Evolutionary conservation across 2,113 vertebrate species (phyloP).

Genomic region (Calyptommatus sinebrachiatus): DNA sequence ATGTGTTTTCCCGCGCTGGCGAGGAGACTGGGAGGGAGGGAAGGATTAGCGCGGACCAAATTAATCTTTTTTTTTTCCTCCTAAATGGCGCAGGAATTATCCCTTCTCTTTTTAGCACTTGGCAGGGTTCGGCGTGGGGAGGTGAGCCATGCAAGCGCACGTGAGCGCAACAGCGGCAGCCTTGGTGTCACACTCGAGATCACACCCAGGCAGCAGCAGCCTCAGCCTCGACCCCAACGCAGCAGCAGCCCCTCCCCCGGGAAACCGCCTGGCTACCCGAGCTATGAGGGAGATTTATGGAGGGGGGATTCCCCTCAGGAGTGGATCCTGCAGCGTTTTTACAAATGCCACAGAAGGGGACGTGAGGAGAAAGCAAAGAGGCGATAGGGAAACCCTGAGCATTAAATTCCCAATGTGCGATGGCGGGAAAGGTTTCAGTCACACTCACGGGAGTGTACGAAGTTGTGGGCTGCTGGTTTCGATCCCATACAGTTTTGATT

Average conservation of each 20-base stretch:
- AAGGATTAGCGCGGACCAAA: slow-evolving; percentile 3
- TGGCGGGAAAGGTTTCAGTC: too few relatives aligned
- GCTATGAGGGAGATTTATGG: too few relatives aligned
- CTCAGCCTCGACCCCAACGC: too few relatives aligned
- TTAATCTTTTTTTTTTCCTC: slow-evolving; percentile 25
- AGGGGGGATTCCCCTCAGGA: not conserved
- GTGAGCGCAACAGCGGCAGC: not conserved
- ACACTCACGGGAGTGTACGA: too few relatives aligned
- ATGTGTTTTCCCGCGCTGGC: slow-evolving; percentile 10
- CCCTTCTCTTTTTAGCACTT: not conserved
- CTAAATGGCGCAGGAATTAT: not conserved
- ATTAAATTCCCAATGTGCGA: too few relatives aligned
- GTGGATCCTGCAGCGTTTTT: not conserved
- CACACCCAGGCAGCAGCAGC: not conserved
- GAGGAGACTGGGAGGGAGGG: not conserved
- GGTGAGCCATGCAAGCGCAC: not conserved
- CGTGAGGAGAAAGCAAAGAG: too few relatives aligned
- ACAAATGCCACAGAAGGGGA: too few relatives aligned
- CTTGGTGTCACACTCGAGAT: not conserved
- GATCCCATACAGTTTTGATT: too few relatives aligned
- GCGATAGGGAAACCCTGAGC: too few relatives aligned
- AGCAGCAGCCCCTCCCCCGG: too few relatives aligned
- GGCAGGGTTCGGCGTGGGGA: not conserved
- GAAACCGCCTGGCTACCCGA: too few relatives aligned
- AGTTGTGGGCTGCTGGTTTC: too few relatives aligned